phyloP scores from a whole-genome alignment of 2,113 vertebrate species.

The Clinocottus analis region DNA sequence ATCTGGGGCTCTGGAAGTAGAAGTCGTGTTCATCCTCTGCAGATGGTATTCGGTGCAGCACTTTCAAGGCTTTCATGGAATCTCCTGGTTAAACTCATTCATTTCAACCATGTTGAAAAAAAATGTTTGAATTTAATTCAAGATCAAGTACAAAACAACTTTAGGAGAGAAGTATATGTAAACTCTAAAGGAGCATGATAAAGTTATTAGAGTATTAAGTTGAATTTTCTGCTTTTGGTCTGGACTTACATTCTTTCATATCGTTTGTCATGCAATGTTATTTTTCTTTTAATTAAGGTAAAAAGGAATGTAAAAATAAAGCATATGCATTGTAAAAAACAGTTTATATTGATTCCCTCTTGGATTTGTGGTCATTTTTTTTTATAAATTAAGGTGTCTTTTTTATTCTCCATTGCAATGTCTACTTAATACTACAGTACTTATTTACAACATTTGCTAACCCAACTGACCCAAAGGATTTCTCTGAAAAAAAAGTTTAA shows the following conservation, averaged over 20 bases:
- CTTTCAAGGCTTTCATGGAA: background rate
- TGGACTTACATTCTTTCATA: background rate
- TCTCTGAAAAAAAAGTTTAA: background rate
- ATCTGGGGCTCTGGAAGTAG: background rate
- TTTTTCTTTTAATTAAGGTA: background rate
- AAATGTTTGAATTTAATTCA: background rate
- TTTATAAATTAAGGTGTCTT: background rate
- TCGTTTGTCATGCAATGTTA: background rate
- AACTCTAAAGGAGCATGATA: background rate
- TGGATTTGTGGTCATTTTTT: too few species aligned
- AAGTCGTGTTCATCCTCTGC: background rate
- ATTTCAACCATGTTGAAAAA: background rate
- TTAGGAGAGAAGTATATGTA: background rate
- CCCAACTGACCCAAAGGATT: background rate
- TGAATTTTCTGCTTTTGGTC: background rate
- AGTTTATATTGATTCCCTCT: background rate
- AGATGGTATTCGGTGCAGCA: background rate
- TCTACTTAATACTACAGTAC: background rate
- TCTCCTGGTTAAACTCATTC: background rate
- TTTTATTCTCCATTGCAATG: background rate
- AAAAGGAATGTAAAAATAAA: background rate
- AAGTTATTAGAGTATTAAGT: background rate
- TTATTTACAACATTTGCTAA: background rate
- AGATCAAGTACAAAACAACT: background rate
- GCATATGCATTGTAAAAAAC: background rate